Percentiles rank a stretch among this genome's conserved stretches.
Evolutionary conservation across 2,888 invertebrate genomes (phyloP).

Genomic region (Athripsodes cinereus): DNA sequence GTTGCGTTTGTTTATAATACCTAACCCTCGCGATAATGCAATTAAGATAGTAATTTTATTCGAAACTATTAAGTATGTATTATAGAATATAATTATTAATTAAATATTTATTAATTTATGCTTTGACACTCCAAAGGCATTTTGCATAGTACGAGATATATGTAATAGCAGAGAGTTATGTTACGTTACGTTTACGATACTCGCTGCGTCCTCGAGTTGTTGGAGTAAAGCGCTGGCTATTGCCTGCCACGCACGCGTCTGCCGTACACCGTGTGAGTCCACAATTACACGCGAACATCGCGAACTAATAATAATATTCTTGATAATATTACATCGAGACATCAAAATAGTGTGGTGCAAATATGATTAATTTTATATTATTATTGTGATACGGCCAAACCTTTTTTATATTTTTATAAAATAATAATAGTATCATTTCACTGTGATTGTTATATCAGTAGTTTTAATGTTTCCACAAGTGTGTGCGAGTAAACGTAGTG

Average conservation of each 20-base stretch:
- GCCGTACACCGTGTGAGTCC: conserved; percentile 6
- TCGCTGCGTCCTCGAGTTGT: conserved; percentile 9
- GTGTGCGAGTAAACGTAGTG: not conserved
- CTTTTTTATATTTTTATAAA: not conserved
- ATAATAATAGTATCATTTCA: not conserved
- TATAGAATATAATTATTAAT: too few species aligned
- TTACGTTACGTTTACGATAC: too few species aligned
- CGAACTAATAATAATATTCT: not conserved
- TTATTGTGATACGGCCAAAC: not conserved
- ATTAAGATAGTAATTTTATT: too few species aligned
- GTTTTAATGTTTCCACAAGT: conserved; percentile 1
- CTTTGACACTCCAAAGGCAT: too few species aligned
- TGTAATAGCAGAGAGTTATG: too few species aligned
- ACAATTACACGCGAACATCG: not conserved
- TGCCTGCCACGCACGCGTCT: conserved; percentile 8
- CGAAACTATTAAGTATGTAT: too few species aligned
- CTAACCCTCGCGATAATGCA: too few species aligned
- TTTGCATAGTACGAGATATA: too few species aligned
- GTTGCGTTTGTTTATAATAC: too few species aligned
- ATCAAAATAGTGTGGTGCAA: not conserved
- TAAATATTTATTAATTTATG: too few species aligned
- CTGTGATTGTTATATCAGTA: not conserved
- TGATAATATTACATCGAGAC: not conserved
- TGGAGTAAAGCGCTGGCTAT: conserved; percentile 5
- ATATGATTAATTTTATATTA: not conserved